phyloP scores from a whole-genome alignment of 2,113 vertebrate genomes.

The Physeter macrocephalus region DNA sequence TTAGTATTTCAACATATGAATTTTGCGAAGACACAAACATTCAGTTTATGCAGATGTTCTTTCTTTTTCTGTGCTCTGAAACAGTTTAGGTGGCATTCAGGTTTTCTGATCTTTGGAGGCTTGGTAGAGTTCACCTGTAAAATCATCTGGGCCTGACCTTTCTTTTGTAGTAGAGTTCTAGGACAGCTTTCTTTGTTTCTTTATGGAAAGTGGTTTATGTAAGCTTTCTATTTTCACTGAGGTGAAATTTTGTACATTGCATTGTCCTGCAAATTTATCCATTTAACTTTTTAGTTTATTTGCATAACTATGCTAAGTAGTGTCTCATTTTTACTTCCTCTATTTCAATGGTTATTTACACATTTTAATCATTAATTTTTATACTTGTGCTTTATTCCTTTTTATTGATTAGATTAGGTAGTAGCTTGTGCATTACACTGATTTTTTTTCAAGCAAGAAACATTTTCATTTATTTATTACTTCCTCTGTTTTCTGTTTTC shows the following conservation, averaged over 20 bases:
- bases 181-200: not conserved
- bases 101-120: not conserved
- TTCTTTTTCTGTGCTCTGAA: not conserved
- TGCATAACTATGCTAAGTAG: not conserved
- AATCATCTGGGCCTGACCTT: not conserved
- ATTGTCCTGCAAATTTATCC: not conserved
- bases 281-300: not conserved
- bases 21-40: not conserved
- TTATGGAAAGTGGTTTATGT: not conserved
- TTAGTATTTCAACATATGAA: not conserved
- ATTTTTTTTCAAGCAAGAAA: not conserved
- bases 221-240: not conserved
- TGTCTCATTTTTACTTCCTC: not conserved
- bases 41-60: not conserved
- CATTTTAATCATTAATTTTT: not conserved
- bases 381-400: not conserved
- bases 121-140: not conserved
- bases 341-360: not conserved
- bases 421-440: not conserved
- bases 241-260: not conserved
- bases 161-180: not conserved
- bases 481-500: not conserved
- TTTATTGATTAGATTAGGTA: not conserved
- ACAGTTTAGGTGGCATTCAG: not conserved
- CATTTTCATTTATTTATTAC: slow-evolving; percentile 23